phyloP scores from a whole-genome alignment of 2,888 invertebrate species.

The Zaprionus bogoriensis region DNA sequence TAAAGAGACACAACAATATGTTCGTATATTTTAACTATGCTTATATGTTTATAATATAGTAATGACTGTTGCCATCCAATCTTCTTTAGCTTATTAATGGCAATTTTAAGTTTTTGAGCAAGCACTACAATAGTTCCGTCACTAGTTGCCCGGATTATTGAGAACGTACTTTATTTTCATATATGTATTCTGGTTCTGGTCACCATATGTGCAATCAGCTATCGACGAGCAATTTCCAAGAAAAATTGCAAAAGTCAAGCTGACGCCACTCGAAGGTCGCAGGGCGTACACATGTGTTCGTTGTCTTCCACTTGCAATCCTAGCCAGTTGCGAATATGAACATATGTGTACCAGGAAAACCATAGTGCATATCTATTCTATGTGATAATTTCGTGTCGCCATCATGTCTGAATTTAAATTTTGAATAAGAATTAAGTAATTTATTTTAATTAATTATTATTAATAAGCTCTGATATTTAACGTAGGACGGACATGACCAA shows the following conservation, averaged over 20 bases:
- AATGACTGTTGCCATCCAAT: no score
- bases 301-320: conserved; percentile 12
- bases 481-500: no score
- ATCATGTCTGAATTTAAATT: conserved; percentile 26
- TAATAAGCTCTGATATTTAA: no score
- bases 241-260: conserved; percentile 72
- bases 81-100: no score
- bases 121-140: no score
- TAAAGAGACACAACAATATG: no score
- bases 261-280: conserved; percentile 67
- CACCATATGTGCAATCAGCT: conserved; percentile 62
- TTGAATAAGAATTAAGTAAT: not conserved
- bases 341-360: conserved; percentile 10
- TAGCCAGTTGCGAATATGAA: not conserved
- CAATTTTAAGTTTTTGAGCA: no score
- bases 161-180: not conserved
- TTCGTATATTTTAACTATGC: no score
- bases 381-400: conserved; percentile 21
- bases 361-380: not conserved
- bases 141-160: no score
- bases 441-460: no score
- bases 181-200: conserved; percentile 43
- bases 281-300: conserved; percentile 37
- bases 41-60: no score
- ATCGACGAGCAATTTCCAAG: conserved; percentile 64